These are phyloP conservation scores for Dicaeum eximium DNA, from an alignment of 2,113 vertebrate genomes.

Conservation along the genomic window DNA sequence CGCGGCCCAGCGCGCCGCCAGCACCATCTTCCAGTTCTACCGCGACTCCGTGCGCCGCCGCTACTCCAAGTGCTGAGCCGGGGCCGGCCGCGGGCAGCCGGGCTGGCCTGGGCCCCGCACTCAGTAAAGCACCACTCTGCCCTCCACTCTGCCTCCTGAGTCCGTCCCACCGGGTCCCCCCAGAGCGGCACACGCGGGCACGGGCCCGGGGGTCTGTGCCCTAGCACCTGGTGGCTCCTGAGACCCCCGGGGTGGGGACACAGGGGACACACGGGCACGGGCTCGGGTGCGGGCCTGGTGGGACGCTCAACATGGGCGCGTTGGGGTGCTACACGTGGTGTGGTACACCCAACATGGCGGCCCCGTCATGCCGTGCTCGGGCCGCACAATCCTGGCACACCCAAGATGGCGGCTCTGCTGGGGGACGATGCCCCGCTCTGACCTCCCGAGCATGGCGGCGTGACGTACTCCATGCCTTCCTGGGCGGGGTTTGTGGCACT, in stretches of 20 bases:
- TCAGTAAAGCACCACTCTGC: background rate
- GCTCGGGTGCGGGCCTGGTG: fast-evolving
- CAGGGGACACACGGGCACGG: fast-evolving
- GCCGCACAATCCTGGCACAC: too few species aligned
- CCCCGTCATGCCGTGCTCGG: too few species aligned
- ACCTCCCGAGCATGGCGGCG: background rate
- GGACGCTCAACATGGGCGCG: background rate
- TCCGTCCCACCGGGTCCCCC: fast-evolving
- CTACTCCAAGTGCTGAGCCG: slow-evolving; percentile 81
- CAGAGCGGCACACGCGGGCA: too few species aligned
- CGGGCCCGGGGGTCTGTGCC: fast-evolving
- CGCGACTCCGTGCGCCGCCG: slow-evolving; percentile 79
- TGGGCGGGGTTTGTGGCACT: background rate
- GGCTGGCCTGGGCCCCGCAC: background rate
- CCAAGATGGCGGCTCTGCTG: fast-evolving
- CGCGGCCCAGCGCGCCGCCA: slow-evolving; percentile 77
- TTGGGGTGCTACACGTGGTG: fast-evolving
- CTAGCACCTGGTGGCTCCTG: background rate
- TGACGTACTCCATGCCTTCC: fast-evolving
- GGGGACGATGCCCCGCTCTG: fast-evolving
- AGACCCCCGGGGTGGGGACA: background rate
- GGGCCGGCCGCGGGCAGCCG: fast-evolving
- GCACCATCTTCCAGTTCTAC: slow-evolving; percentile 88
- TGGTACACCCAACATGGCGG: background rate
- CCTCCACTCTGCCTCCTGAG: background rate